These are phyloP conservation scores for Pipistrellus nathusii DNA, from an alignment of 2,797 vertebrate species.

Conservation along the genomic window DNA sequence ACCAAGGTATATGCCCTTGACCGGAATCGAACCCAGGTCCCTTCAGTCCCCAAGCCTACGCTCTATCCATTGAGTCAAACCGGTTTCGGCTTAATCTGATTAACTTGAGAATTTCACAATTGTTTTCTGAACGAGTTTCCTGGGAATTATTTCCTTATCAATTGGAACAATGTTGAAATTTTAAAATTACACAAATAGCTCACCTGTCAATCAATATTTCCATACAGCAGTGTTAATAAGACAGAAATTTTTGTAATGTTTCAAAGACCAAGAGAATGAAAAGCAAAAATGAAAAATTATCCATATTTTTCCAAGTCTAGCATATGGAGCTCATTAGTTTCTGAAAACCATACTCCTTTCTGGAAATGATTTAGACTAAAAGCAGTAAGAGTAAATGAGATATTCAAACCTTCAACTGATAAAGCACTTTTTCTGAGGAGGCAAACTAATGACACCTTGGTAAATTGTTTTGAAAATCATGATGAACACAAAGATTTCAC, in stretches of 20 bases:
- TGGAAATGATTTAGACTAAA: not conserved
- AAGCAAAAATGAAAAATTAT: not conserved
- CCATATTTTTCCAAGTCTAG: not conserved
- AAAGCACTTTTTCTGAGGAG: not conserved
- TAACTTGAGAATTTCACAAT: not conserved
- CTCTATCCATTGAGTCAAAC: too few relatives aligned
- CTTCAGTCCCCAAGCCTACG: too few relatives aligned
- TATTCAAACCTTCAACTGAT: not conserved
- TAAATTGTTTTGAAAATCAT: not conserved
- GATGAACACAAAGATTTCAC: not conserved
- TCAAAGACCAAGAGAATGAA: not conserved
- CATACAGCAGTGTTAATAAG: not conserved
- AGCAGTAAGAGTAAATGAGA: not conserved
- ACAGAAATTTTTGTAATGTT: not conserved
- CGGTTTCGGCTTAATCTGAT: not conserved
- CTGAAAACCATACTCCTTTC: not conserved
- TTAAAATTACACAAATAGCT: not conserved
- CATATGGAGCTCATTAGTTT: not conserved
- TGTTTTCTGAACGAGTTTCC: not conserved
- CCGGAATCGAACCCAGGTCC: too few relatives aligned
- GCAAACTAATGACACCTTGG: constrained; percentile 6
- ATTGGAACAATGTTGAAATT: not conserved
- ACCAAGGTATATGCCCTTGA: too few relatives aligned
- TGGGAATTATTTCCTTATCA: not conserved
- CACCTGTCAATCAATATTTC: not conserved